Evolutionary conservation across 2,113 vertebrate species (phyloP).

Genomic region (Lichenostomus cassidix): DNA sequence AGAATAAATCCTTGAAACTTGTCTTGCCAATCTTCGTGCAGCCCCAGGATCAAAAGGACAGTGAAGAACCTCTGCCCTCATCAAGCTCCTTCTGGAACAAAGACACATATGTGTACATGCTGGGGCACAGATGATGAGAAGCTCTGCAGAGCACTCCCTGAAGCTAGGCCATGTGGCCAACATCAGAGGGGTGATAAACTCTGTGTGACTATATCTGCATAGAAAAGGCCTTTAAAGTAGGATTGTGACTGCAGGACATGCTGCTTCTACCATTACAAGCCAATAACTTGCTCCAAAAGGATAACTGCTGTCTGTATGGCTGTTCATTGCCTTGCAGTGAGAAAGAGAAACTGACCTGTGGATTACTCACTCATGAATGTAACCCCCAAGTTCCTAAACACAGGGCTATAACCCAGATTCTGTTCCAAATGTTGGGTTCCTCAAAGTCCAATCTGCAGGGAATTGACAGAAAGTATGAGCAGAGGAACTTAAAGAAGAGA

Average conservation of each 20-base stretch:
- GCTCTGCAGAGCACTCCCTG: not conserved
- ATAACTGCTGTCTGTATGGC: not conserved
- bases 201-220: not conserved
- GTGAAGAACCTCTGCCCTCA: not conserved
- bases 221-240: not conserved
- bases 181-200: not conserved
- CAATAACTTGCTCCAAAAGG: not conserved
- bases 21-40: not conserved
- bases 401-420: not conserved
- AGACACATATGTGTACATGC: rapidly evolving
- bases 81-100: not conserved
- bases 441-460: not conserved
- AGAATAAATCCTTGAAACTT: not conserved
- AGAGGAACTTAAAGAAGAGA: not conserved
- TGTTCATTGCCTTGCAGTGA: rapidly evolving
- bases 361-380: not conserved
- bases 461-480: not conserved
- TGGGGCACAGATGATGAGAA: not conserved
- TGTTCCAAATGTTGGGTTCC: not conserved
- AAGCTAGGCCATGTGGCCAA: constrained; percentile 11
- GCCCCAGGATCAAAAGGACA: not conserved
- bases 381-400: not conserved
- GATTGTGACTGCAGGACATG: not conserved
- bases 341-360: not conserved
- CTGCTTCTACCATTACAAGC: not conserved